Evolutionary conservation across 2,797 vertebrate genomes (phyloP), one percentile per base, ranked within the genome.

Genomic region (Malurus leucopterus): DNA sequence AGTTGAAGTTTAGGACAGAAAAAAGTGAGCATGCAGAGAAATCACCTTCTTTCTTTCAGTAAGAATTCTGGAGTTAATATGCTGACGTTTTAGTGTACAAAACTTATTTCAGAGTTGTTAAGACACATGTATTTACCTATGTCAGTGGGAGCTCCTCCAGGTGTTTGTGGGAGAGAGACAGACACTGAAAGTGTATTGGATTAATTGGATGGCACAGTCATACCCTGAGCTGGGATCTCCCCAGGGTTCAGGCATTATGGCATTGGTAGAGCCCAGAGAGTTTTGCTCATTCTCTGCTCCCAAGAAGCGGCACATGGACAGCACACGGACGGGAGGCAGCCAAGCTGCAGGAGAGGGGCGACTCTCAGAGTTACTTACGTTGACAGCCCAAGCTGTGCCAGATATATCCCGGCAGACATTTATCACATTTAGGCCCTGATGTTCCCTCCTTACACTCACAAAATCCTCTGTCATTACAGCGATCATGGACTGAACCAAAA

Each of bases 401-500:
- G 98, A 98, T 98, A 99, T 98, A 99, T 97, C 98, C 98, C 86
- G 98, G 98, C 96, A 99, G 98, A 98, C 99, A 99, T 96, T 98
- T 98, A 97, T 98, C 98, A 98, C 99, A 99, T 97, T 99, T 99
- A 96, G 98, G 98, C 98, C 99, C 99, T 97, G 98, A 98, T 27
- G 98, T 97, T 97, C 99, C 98, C 97, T 98, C 97, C 98, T 99
- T 99, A 99, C 99, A 99, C 98, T 98, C 98, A 99, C 99, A 99
- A 98, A 98, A 98, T 98, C 99, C 99, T 97, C 98, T 99, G 98
- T 97, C 98, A 99, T 99, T 99, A 99, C 99, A 99, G 98, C 97
- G 98, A 97, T 98, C 98, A 98, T 97, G 98, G 98, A 98, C 97
- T 97, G 99, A 99, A 97, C 99, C 99, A 98, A 97, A 97, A 97